Percentiles rank a stretch among this genome's conserved stretches.
phyloP scores from a whole-genome alignment of 2,113 vertebrate species.

The Zosterops hypoxanthus region DNA sequence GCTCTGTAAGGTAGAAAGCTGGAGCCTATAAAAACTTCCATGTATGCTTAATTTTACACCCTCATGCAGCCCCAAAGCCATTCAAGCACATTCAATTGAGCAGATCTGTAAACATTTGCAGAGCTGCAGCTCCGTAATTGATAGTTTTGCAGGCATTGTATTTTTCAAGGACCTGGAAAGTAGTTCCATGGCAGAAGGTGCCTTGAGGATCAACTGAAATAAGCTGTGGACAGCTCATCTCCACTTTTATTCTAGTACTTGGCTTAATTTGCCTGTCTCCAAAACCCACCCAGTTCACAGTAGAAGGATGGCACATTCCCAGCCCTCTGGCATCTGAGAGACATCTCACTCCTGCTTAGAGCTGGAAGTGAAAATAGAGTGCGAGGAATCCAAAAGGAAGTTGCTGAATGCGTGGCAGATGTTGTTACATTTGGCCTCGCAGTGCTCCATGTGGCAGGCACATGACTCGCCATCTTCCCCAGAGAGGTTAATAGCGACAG shows the following conservation, averaged over 20 bases:
- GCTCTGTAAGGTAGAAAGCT: slow-evolving; percentile 40
- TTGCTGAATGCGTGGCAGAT: slow-evolving; percentile 74
- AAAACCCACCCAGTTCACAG: neutral
- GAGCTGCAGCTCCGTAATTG: neutral
- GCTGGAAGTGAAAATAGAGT: slow-evolving; percentile 77
- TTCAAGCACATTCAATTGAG: neutral
- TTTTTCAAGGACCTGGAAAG: slow-evolving; percentile 11
- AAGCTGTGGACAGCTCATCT: slow-evolving; percentile 10
- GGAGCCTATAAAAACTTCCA: neutral
- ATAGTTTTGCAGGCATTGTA: slow-evolving; percentile 3
- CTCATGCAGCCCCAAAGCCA: neutral
- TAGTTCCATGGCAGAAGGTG: neutral
- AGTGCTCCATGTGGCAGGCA: slow-evolving; percentile 63
- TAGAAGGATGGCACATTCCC: slow-evolving; percentile 60
- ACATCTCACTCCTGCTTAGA: slow-evolving; percentile 65
- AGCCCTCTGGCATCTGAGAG: slow-evolving; percentile 52
- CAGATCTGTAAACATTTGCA: slow-evolving; percentile 30
- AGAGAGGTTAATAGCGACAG: slow-evolving; percentile 63
- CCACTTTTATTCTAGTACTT: neutral
- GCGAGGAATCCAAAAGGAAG: slow-evolving; percentile 73
- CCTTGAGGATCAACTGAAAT: slow-evolving; percentile 4
- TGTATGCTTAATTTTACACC: slow-evolving; percentile 5
- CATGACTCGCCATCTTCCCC: slow-evolving; percentile 29
- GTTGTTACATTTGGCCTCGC: slow-evolving; percentile 77
- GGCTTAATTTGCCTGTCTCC: neutral